Percentiles rank a stretch among this genome's conserved stretches.
phyloP scores from a whole-genome alignment of 2,113 vertebrate genomes.

The Grus americana region DNA sequence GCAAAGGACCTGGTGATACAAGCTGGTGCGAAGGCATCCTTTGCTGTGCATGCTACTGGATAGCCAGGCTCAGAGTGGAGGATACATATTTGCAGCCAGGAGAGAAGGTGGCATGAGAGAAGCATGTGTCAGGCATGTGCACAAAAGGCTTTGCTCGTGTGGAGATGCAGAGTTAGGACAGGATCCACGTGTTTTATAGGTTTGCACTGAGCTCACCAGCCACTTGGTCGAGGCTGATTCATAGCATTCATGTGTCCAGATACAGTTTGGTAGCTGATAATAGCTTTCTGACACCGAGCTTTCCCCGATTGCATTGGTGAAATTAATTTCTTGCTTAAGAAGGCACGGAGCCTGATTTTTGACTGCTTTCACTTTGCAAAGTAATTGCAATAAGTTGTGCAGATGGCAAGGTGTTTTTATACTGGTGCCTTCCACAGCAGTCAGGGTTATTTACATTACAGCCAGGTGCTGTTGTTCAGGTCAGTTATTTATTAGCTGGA shows the following conservation, averaged over 20 bases:
- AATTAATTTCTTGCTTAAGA: neutral
- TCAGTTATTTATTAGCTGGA: neutral
- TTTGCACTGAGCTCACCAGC: neutral
- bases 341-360: neutral
- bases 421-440: neutral
- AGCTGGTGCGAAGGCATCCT: neutral
- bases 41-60: neutral
- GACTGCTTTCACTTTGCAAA: neutral
- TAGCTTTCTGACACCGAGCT: neutral
- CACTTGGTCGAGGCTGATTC: neutral
- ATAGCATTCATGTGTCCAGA: neutral
- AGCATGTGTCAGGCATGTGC: accelerated
- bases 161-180: neutral
- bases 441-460: neutral
- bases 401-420: neutral
- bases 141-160: neutral
- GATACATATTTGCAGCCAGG: neutral
- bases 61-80: neutral
- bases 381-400: neutral
- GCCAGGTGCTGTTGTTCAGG: neutral
- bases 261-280: neutral
- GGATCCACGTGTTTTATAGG: neutral
- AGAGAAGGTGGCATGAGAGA: neutral
- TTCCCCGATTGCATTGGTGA: accelerated
- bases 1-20: neutral